phyloP scores from a whole-genome alignment of 2,888 invertebrate genomes.

The Cartodere bifasciata region DNA sequence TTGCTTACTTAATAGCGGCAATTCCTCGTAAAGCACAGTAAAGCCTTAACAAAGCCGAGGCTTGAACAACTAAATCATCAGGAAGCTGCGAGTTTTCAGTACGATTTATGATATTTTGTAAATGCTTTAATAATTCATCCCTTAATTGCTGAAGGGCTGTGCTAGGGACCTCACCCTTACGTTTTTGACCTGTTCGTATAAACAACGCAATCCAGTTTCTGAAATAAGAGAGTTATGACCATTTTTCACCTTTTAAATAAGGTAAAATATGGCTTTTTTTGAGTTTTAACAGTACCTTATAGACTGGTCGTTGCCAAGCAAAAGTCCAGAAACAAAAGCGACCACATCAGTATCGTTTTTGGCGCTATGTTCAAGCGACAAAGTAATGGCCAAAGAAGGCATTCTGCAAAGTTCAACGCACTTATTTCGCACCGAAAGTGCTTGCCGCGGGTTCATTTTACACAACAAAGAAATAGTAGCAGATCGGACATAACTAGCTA shows the following conservation, averaged over 20 bases:
- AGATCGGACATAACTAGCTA: conserved; percentile 61
- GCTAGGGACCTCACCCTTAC: conserved; percentile 60
- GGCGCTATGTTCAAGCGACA: conserved; percentile 55
- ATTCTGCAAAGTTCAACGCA: conserved; percentile 82
- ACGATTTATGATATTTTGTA: conserved; percentile 51
- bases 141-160: conserved; percentile 57
- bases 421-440: conserved; percentile 70
- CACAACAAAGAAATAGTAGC: conserved; percentile 70
- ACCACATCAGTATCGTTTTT: conserved; percentile 32
- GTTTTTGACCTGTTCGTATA: conserved; percentile 74
- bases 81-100: conserved; percentile 47
- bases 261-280: no score
- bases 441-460: conserved; percentile 80
- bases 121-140: conserved; percentile 59
- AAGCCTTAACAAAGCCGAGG: conserved; percentile 76
- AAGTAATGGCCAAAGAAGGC: conserved; percentile 75
- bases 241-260: no score
- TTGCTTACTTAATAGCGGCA: conserved; percentile 70
- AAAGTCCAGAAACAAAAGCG: conserved; percentile 62
- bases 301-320: conserved; percentile 77
- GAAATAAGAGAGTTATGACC: no score
- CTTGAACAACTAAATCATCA: conserved; percentile 63
- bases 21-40: conserved; percentile 90
- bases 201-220: conserved; percentile 89
- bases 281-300: conserved; percentile 37